Percentiles rank a stretch among this genome's conserved stretches.
Evolutionary conservation across 1,140 invertebrate genomes (phyloP).

Genomic region (Caerostris extrusa): DNA sequence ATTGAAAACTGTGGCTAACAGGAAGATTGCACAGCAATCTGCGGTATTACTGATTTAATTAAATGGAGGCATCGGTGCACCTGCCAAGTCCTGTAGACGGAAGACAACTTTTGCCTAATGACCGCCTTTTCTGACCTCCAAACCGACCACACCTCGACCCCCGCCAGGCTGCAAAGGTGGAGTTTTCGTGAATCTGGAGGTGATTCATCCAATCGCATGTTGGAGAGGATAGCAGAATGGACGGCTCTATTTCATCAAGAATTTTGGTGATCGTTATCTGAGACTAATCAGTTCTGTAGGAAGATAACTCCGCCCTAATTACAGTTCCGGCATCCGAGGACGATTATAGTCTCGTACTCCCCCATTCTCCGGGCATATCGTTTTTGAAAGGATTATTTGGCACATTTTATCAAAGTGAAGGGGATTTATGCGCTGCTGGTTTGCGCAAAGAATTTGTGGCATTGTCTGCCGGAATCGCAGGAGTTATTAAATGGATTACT

Average conservation of each 20-base stretch:
- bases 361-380: background rate
- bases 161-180: background rate
- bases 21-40: background rate
- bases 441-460: background rate
- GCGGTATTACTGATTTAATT: background rate
- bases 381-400: constrained; percentile 41
- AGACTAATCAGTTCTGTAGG: constrained; percentile 9
- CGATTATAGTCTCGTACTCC: background rate
- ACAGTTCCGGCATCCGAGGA: constrained; percentile 2
- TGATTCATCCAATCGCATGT: constrained; percentile 38
- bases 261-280: constrained; percentile 26
- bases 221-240: constrained; percentile 8
- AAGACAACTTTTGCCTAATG: constrained; percentile 25
- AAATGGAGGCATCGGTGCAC: background rate
- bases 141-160: constrained; percentile 18
- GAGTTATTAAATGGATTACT: background rate
- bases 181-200: background rate
- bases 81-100: background rate
- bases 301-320: constrained; percentile 50
- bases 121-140: background rate
- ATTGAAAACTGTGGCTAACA: background rate
- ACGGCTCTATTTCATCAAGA: constrained; percentile 45
- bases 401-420: background rate
- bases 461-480: background rate
- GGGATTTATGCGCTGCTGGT: constrained; percentile 2